phyloP scores from a whole-genome alignment of 2,888 invertebrate species.

The Xestia xanthographa region DNA sequence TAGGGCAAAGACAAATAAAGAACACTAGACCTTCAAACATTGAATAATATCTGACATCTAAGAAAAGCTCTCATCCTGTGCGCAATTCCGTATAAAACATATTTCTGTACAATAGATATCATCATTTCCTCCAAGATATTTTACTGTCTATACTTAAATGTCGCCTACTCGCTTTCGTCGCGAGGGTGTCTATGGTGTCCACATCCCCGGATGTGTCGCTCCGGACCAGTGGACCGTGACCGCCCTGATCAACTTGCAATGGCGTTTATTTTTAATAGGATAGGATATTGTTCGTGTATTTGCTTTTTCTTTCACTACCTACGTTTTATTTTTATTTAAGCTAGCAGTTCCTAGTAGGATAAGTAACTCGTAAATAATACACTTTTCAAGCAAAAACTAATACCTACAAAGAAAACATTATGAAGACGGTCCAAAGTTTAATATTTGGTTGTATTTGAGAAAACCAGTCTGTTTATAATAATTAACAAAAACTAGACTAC shows the following conservation, averaged over 20 bases:
- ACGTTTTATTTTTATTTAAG: constrained; percentile 1
- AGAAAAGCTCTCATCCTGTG: neutral
- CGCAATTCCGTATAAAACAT: neutral
- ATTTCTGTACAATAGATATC: neutral
- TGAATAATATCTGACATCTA: neutral
- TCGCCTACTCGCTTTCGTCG: neutral
- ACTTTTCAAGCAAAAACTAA: neutral
- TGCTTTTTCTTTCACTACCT: constrained; percentile 16
- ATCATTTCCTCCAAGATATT: neutral
- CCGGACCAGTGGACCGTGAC: constrained; percentile 77
- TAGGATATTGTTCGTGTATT: constrained; percentile 57
- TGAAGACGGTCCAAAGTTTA: neutral
- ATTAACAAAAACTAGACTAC: constrained; percentile 55
- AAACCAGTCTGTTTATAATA: constrained; percentile 45
- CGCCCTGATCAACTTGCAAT: constrained; percentile 72
- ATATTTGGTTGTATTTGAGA: constrained; percentile 13
- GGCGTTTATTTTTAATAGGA: constrained; percentile 73
- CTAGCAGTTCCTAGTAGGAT: neutral
- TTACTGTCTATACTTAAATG: constrained; percentile 11
- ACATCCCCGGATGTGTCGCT: constrained; percentile 79
- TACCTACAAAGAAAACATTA: neutral
- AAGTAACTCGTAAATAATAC: neutral
- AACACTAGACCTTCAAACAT: neutral
- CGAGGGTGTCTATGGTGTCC: constrained; percentile 37
- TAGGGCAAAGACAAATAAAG: neutral